Evolutionary conservation across 2,888 invertebrate species (phyloP), one percentile per base, ranked within the genome.

Genomic region (Cremastinae sp.): DNA sequence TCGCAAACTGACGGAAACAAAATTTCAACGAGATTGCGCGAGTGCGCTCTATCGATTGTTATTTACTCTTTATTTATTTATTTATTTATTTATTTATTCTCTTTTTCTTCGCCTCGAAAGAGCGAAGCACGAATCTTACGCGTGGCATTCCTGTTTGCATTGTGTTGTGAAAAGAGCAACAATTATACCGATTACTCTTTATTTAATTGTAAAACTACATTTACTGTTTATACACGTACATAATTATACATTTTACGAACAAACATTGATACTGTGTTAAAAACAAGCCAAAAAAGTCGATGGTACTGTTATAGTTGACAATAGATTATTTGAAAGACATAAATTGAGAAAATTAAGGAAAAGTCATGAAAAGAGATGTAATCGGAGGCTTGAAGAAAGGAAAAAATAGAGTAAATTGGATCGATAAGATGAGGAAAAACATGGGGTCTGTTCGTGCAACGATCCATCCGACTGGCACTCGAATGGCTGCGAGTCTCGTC

Each of bases 151-250:
- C 59, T 54, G 18, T 47, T n/a, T 9, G 14, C 7, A 0, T n/a
- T 47, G 9, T 38, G 12, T 0, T 7, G 45, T 12, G 28, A 45
- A 34, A 28, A 56, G 38, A 38, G 51, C 12, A 34, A 20, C 36
- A 56, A 28, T 41, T 14, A 51, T 56, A 66, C 71, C 62, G 22
- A 68, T 28, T 53, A 45, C n/a, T 28, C 43, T 28, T 68, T 66
- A 62, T 75, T 72, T 36, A 47, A 69, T 34, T 58, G 51, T 75
- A 66, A 61, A 51, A n/a, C n/a, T n/a, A n/a, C n/a, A n/a, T n/a
- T 34, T 49, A 70, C 51, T 34, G 56, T 64, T 59, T 59, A 69
- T 69, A 53, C 16, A 22, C 8, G 16, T 53, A 72, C 20, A 8
- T 20, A 53, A 49, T 34, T 34, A 28, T 47, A 5, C 45, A 3